Percentiles rank a stretch among this genome's conserved stretches.
Evolutionary conservation across 92 coral and sea anemone species (phyloP).

Genomic region (Parazoanthus atlanticus): DNA sequence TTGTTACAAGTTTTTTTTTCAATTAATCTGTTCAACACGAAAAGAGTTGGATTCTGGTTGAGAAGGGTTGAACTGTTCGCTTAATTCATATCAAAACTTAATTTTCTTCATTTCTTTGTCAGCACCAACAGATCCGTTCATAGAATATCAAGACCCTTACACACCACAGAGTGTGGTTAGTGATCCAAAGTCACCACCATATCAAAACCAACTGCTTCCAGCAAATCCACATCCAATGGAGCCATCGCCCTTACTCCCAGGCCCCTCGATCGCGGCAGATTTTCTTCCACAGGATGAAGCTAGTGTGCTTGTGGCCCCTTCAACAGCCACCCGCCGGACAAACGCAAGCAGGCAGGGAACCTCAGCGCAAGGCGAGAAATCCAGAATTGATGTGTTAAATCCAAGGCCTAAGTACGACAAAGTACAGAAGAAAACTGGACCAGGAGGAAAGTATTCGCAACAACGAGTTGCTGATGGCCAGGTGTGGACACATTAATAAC

Average conservation of each 20-base stretch:
- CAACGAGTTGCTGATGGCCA: conserved; percentile 67
- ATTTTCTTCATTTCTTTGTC: background rate
- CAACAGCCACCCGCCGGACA: background rate
- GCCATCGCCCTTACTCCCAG: background rate
- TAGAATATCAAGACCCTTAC: background rate
- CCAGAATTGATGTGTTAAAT: conserved; percentile 56
- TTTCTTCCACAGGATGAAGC: background rate
- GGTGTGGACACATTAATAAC: conserved; percentile 38
- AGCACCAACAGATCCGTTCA: background rate
- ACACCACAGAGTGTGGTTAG: conserved; percentile 1
- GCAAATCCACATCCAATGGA: background rate
- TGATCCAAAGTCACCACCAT: background rate
- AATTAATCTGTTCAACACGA: no score
- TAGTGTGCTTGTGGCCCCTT: background rate
- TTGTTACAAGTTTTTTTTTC: no score
- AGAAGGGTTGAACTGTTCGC: background rate
- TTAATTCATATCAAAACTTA: background rate
- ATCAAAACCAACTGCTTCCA: background rate
- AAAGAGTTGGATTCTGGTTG: no score
- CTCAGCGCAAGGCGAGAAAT: conserved; percentile 32
- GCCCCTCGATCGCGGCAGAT: background rate
- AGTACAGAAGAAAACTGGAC: conserved; percentile 63
- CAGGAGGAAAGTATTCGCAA: conserved; percentile 61
- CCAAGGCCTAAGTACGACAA: conserved; percentile 71
- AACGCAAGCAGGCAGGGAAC: conserved; percentile 13